Conservation (phyloP, 2,113 vertebrate genomes). For the Empidonax traillii region DNA sequence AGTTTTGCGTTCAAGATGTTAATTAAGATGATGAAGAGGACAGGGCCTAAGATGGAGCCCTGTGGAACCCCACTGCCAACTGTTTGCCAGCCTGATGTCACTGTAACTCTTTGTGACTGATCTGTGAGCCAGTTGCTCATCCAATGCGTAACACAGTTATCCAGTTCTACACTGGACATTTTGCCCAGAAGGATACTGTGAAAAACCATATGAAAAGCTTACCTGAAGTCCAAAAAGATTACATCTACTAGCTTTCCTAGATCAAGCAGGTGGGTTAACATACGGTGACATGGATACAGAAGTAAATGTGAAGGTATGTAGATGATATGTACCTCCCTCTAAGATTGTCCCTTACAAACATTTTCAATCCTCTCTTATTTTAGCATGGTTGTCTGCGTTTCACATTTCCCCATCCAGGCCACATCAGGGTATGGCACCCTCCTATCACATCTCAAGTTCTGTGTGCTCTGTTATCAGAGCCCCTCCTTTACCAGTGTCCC, state of each 20-base stretch:
- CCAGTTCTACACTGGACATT: neutral
- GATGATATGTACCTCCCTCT: neutral
- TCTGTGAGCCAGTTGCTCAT: neutral
- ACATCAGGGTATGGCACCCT: neutral
- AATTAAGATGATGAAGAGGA: neutral
- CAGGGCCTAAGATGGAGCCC: neutral
- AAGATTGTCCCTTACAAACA: neutral
- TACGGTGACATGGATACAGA: neutral
- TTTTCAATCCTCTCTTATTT: neutral
- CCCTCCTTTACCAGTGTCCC: neutral
- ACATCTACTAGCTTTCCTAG: neutral
- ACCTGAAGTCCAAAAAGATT: neutral
- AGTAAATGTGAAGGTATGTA: neutral
- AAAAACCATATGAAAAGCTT: neutral
- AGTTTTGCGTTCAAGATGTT: neutral
- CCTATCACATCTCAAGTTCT: accelerated
- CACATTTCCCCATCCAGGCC: neutral
- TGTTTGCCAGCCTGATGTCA: neutral
- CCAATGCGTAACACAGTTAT: accelerated
- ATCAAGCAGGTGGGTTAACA: accelerated
- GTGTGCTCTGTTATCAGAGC: neutral
- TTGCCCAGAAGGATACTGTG: neutral
- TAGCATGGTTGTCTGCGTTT: neutral
- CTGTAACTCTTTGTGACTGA: neutral
- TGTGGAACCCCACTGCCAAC: neutral